Evolutionary conservation across 1,140 invertebrate species (phyloP).

Genomic region (Cotesia glomerata): DNA sequence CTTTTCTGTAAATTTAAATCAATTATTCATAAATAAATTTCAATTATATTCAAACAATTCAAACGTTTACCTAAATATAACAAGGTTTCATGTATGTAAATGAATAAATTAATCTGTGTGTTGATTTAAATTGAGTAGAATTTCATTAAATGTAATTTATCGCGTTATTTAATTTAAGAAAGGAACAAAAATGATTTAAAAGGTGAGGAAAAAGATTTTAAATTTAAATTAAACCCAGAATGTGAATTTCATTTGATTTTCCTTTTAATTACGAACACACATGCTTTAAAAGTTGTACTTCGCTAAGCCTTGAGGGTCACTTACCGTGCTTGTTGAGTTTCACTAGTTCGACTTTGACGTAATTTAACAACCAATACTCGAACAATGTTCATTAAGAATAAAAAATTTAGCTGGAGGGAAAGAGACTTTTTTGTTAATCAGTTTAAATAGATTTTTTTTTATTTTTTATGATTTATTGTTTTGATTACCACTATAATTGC

Average conservation of each 20-base stretch:
- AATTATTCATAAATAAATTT: no score
- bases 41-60: no score
- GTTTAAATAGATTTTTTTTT: not conserved
- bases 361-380: slow-evolving; percentile 84
- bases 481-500: slow-evolving; percentile 75
- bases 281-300: not conserved
- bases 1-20: slow-evolving; percentile 68
- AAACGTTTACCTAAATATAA: no score
- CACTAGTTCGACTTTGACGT: slow-evolving; percentile 76
- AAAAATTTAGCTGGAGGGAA: slow-evolving; percentile 76
- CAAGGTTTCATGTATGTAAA: no score
- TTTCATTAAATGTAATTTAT: no score
- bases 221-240: not conserved
- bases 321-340: slow-evolving; percentile 82
- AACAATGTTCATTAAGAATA: slow-evolving; percentile 86
- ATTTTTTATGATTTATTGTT: not conserved
- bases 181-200: no score
- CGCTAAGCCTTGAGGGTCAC: slow-evolving; percentile 27
- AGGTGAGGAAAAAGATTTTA: no score
- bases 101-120: no score
- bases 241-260: not conserved
- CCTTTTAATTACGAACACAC: not conserved
- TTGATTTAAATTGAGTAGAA: no score
- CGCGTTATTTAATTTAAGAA: no score
- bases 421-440: not conserved